Base-by-base conservation (phyloP, 2,113 vertebrate genomes). In the Silurus asotus region DNA sequence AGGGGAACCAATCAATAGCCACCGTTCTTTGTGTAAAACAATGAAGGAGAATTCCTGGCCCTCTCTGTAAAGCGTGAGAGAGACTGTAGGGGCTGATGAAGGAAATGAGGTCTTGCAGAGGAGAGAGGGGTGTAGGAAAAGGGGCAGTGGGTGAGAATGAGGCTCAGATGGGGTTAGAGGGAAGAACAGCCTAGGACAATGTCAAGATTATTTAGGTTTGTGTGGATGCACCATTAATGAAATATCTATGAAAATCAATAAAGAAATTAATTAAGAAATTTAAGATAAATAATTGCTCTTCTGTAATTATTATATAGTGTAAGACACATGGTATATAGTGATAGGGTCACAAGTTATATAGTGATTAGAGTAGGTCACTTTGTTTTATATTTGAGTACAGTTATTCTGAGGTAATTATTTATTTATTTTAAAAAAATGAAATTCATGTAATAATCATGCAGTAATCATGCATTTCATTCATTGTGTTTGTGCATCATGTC, bases 1-100 rank as follows among this genome's bases (percentile, higher is more conserved):
- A 91, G 93, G 93, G 92, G 92, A 93, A 91, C 87, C 55, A 85
- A 85, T 74, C 86, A 85, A 82, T 87, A 77, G 85, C 86, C 65
- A 69, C 83, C 23, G 74, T 84, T 91, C 88, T 86, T 85, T 86
- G 77, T 79, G 64, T 85, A 89, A 90, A 89, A 89, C 88, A 90
- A 91, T 90, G 75, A 88, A 75, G 61, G 70, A 83, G 87, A 87
- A 91, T 86, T 74, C 87, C 87, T 85, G 87, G 88, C 86, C 85
- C 78, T 83, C 85, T 80, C 81, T 85, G 49, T 87, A 89, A 88
- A 88, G 88, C 88, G 69, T 86, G 72, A 88, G 84, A 87, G 84
- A 86, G 85, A 88, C 70, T 84, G 78, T 88, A 87, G 88, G 74
- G 82, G 80, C 77, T 78, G 86, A 84, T 83, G 82, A 87, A 88